Percentiles rank a stretch among this genome's conserved stretches.
phyloP scores from a whole-genome alignment of 2,888 invertebrate genomes.

The Onchidella celtica region DNA sequence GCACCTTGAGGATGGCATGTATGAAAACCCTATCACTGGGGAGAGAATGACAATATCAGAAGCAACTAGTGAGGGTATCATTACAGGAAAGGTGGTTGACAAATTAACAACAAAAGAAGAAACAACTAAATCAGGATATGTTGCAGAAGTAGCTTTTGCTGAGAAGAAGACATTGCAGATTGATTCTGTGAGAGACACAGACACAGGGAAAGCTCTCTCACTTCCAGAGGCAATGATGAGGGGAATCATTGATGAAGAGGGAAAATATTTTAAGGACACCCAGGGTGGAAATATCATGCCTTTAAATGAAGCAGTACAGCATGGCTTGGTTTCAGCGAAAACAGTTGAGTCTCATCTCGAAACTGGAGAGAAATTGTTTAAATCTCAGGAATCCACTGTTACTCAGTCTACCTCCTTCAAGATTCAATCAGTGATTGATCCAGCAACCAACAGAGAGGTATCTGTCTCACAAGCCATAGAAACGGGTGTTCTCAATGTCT shows the following conservation, averaged over 20 bases:
- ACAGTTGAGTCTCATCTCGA: constrained; percentile 53
- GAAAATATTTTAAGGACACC: constrained; percentile 57
- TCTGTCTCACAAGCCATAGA: constrained; percentile 80
- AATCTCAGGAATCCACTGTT: constrained; percentile 58
- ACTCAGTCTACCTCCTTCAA: constrained; percentile 66
- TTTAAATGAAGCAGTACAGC: constrained; percentile 63
- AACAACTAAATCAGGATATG: constrained; percentile 64
- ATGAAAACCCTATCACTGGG: constrained; percentile 91
- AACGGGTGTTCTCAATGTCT: constrained; percentile 89
- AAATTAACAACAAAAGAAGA: constrained; percentile 68
- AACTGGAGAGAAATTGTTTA: constrained; percentile 57
- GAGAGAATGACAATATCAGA: constrained; percentile 89
- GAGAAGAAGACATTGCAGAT: constrained; percentile 72
- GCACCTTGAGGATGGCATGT: constrained; percentile 84
- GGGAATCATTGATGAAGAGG: constrained; percentile 83
- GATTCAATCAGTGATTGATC: constrained; percentile 85
- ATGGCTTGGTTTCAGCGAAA: constrained; percentile 48
- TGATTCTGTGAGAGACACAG: constrained; percentile 82
- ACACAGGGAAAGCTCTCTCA: constrained; percentile 91
- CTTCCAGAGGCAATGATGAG: constrained; percentile 84
- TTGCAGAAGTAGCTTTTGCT: constrained; percentile 69
- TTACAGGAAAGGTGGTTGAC: constrained; percentile 68
- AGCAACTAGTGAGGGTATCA: constrained; percentile 88
- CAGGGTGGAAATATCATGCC: constrained; percentile 66
- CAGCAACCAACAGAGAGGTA: constrained; percentile 87